Base-by-base conservation (phyloP, 2,888 invertebrate genomes). In the Halictus quadricinctus region DNA sequence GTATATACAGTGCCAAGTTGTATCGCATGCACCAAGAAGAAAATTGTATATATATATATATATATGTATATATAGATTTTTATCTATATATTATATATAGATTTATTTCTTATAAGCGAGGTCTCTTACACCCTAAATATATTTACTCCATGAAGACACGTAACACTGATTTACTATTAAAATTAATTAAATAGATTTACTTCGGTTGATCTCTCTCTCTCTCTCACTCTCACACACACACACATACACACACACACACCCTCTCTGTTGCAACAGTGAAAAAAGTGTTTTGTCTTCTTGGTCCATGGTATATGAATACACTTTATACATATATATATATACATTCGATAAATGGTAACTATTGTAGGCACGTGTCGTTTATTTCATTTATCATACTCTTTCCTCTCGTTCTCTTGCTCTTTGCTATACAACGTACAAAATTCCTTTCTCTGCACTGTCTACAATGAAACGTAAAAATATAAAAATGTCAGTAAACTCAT, bases 311-410 rank as follows among this genome's bases (percentile, higher is more conserved):
- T 64, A 80, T 54, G 69, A 70, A 81, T 86, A 90, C 87, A 89
- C 79, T 85, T 83, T 84, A 83, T 78, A 88, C 73, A 85, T 87
- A 84, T 75, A 83, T 21, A 81, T 80, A 58, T 25, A 80, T 25
- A 83, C 50, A 77, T 79, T 75, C 84, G 41, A 21, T 69, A 76
- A 90, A 83, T 91, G 91, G 91, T 91, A 91, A 91, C 91, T 91
- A 90, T 88, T 87, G 87, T 90, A 91, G 91, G 90, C 91, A 91
- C 91, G 86, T 88, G 83, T 90, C 81, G 82, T 83, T 88, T 88
- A 79, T 81, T 58, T 79, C 72, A 73, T 70, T 69, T 84, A 43
- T 72, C 66, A 72, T 84, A 75, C 29, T 29, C 69, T 18, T 75
- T 64, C 58, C n/a, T n/a, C 41, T 12, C 36, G 48, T 70, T 29